Conservation (phyloP, 2,888 invertebrate species). For the Lithophane leautieri region DNA sequence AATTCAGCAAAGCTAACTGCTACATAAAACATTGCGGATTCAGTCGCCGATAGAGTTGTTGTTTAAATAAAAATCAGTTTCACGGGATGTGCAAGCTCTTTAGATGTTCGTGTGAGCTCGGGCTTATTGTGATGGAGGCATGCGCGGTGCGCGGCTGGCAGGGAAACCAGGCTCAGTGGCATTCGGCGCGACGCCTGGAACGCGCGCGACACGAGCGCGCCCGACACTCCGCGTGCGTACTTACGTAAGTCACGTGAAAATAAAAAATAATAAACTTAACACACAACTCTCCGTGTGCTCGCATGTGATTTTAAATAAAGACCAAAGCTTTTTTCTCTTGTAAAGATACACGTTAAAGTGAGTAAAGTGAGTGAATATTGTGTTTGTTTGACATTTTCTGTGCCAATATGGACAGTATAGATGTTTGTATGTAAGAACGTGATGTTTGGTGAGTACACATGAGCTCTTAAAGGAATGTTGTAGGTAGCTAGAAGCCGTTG, state of each 20-base stretch:
- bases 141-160: slow-evolving; percentile 81
- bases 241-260: slow-evolving; percentile 84
- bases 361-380: slow-evolving; percentile 74
- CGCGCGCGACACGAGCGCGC: slow-evolving; percentile 72
- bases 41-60: slow-evolving; percentile 74
- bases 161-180: slow-evolving; percentile 78
- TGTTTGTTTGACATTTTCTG: slow-evolving; percentile 76
- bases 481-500: slow-evolving; percentile 18
- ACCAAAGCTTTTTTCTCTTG: slow-evolving; percentile 25
- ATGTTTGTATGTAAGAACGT: slow-evolving; percentile 59
- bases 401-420: slow-evolving; percentile 55
- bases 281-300: slow-evolving; percentile 46
- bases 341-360: slow-evolving; percentile 37
- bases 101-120: slow-evolving; percentile 83
- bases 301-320: slow-evolving; percentile 58
- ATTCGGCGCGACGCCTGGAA: slow-evolving; percentile 77
- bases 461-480: slow-evolving; percentile 29
- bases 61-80: slow-evolving; percentile 82
- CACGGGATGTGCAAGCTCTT: slow-evolving; percentile 76
- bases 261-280: slow-evolving; percentile 64
- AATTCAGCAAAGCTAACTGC: slow-evolving; percentile 64
- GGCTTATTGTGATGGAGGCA: slow-evolving; percentile 84
- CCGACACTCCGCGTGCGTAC: slow-evolving; percentile 70
- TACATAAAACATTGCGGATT: slow-evolving; percentile 66
- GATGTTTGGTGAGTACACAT: slow-evolving; percentile 65